Conservation (phyloP, 53 echinoderm and acorn worm genomes). For the Paracentrotus lividus region DNA sequence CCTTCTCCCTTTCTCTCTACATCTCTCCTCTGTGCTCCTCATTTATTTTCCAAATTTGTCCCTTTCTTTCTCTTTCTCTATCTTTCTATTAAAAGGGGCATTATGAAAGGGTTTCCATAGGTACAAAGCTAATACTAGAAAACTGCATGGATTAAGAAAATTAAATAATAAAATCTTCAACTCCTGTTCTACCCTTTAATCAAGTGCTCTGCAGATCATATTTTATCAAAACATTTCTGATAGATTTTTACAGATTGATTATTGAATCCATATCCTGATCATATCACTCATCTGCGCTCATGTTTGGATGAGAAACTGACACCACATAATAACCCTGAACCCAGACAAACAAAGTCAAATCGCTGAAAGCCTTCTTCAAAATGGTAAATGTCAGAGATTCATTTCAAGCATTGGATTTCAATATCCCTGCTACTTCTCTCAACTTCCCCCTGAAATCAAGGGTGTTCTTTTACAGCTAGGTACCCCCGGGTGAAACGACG, state of each 20-base stretch:
- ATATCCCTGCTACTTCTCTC: not conserved
- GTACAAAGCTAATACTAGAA: not conserved
- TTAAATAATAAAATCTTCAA: not conserved
- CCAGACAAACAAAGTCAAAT: not conserved
- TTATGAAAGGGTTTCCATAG: not conserved
- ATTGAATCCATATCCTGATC: not conserved
- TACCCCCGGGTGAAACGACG: constrained; percentile 39
- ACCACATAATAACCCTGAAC: not conserved
- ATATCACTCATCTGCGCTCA: not conserved
- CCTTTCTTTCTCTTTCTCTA: not conserved
- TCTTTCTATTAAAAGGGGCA: not conserved
- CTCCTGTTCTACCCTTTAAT: no score
- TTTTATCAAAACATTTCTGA: not conserved
- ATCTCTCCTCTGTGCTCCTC: no score
- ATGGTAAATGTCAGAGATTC: constrained; percentile 20
- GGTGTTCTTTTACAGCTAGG: constrained; percentile 45
- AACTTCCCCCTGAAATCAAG: not conserved
- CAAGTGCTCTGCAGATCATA: no score
- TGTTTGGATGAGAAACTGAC: not conserved
- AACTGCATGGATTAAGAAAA: not conserved
- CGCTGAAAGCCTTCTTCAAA: constrained; percentile 31
- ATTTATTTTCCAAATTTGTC: no score
- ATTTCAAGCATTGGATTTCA: constrained; percentile 46
- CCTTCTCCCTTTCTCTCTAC: no score
- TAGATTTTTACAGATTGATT: not conserved